Evolutionary conservation across 2,888 invertebrate genomes (phyloP).

Genomic region (Cheilosia urbana): DNA sequence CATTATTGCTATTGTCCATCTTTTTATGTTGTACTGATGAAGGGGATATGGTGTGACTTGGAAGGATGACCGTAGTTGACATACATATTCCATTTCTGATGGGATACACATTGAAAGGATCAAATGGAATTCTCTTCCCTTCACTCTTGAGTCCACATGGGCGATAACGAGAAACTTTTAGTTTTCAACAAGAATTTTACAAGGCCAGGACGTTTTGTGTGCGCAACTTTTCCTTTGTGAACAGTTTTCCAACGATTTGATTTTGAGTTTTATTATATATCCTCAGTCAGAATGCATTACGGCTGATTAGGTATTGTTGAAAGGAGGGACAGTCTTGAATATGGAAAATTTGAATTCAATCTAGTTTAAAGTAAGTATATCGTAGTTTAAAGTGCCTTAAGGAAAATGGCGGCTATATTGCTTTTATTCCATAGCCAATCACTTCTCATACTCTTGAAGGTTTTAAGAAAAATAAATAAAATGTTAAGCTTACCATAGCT

Average conservation of each 20-base stretch:
- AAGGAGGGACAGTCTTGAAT: too few species aligned
- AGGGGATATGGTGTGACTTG: neutral
- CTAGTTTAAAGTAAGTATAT: too few species aligned
- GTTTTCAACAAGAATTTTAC: slow-evolving; percentile 2
- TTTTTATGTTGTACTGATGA: slow-evolving; percentile 12
- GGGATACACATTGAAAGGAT: slow-evolving; percentile 24
- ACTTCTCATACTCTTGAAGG: too few species aligned
- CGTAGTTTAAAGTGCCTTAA: too few species aligned
- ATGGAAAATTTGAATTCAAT: too few species aligned
- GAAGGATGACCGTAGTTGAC: slow-evolving; percentile 10
- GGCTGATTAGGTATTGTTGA: too few species aligned
- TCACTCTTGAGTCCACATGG: neutral
- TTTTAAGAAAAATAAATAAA: too few species aligned
- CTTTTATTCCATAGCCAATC: too few species aligned
- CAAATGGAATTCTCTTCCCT: neutral
- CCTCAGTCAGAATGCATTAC: too few species aligned
- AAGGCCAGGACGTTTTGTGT: neutral
- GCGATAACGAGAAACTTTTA: slow-evolving; percentile 20
- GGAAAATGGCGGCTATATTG: too few species aligned
- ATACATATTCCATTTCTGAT: slow-evolving; percentile 16
- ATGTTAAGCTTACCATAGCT: too few species aligned
- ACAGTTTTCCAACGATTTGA: neutral
- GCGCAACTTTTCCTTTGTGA: neutral
- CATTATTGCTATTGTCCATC: slow-evolving; percentile 43
- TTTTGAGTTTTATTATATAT: too few species aligned